Percentiles rank a stretch among this genome's conserved stretches.
Evolutionary conservation across 1,140 invertebrate genomes (phyloP).

Genomic region (Drosophila micromelanica): DNA sequence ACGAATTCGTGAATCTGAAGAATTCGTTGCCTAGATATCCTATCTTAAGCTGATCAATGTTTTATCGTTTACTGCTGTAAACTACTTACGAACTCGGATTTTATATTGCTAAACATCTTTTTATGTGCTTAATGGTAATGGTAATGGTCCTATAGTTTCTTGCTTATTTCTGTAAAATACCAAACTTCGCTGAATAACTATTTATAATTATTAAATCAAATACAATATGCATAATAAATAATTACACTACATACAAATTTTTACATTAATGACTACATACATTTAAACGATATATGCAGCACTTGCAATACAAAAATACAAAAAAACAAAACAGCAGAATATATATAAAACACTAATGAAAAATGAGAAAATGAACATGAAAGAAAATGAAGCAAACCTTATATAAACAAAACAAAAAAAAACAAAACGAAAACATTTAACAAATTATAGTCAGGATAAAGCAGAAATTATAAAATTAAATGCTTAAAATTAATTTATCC

Average conservation of each 20-base stretch:
- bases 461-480: slow-evolving; percentile 60
- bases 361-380: slow-evolving; percentile 83
- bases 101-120: slow-evolving; percentile 8
- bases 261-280: slow-evolving; percentile 81
- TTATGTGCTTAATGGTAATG: slow-evolving; percentile 18
- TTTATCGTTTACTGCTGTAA: slow-evolving; percentile 4
- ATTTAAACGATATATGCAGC: slow-evolving; percentile 60
- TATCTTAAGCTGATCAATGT: slow-evolving; percentile 18
- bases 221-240: not conserved
- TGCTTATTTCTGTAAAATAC: slow-evolving; percentile 34
- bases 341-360: slow-evolving; percentile 30
- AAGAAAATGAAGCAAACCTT: slow-evolving; percentile 72
- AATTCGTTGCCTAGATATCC: slow-evolving; percentile 4
- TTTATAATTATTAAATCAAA: slow-evolving; percentile 43
- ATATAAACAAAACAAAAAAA: slow-evolving; percentile 48
- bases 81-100: slow-evolving; percentile 5
- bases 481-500: slow-evolving; percentile 81
- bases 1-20: slow-evolving; percentile 22
- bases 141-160: slow-evolving; percentile 7
- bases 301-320: slow-evolving; percentile 56
- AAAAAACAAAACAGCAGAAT: slow-evolving; percentile 39
- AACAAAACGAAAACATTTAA: slow-evolving; percentile 36
- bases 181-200: slow-evolving; percentile 33
- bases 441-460: slow-evolving; percentile 67
- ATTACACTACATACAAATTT: slow-evolving; percentile 51